Conservation (phyloP, 2,888 invertebrate species). For the Caradrina kadenii region DNA sequence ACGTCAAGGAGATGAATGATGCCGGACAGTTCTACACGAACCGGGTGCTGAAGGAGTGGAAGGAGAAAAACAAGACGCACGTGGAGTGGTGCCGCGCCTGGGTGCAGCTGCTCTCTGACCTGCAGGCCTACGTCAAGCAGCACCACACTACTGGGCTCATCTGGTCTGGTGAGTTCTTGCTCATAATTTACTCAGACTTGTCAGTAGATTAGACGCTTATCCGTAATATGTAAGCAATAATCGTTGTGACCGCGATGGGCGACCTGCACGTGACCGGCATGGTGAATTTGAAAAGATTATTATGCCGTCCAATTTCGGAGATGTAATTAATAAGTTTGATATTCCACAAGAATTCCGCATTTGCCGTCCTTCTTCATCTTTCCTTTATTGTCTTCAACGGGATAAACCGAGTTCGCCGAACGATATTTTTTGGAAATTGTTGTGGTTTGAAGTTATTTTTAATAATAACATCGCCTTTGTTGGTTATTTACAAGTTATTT, state of each 20-base stretch:
- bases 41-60: slow-evolving; percentile 99
- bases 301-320: slow-evolving; percentile 4
- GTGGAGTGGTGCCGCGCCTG: slow-evolving; percentile 99
- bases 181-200: neutral
- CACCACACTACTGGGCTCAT: slow-evolving; percentile 99
- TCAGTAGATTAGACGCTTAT: neutral
- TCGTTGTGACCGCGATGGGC: slow-evolving; percentile 10
- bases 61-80: slow-evolving; percentile 97
- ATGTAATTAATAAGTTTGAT: slow-evolving; percentile 27
- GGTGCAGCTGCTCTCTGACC: slow-evolving; percentile 95
- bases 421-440: slow-evolving; percentile 10
- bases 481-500: slow-evolving; percentile 1
- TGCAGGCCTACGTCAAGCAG: slow-evolving; percentile 98
- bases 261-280: slow-evolving; percentile 20
- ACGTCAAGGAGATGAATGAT: slow-evolving; percentile 99
- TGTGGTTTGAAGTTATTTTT: slow-evolving; percentile 6
- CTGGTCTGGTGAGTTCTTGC: slow-evolving; percentile 93
- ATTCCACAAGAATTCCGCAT: slow-evolving; percentile 9
- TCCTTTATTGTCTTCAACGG: neutral
- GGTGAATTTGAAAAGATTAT: slow-evolving; percentile 22
- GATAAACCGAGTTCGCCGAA: slow-evolving; percentile 6
- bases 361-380: slow-evolving; percentile 10
- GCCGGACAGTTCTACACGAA: slow-evolving; percentile 99
- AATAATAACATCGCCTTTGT: slow-evolving; percentile 13
- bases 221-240: slow-evolving; percentile 7